Percentiles rank a stretch among this genome's conserved stretches.
Evolutionary conservation across 2,888 invertebrate species (phyloP).

Genomic region (Cephonodes hylas): DNA sequence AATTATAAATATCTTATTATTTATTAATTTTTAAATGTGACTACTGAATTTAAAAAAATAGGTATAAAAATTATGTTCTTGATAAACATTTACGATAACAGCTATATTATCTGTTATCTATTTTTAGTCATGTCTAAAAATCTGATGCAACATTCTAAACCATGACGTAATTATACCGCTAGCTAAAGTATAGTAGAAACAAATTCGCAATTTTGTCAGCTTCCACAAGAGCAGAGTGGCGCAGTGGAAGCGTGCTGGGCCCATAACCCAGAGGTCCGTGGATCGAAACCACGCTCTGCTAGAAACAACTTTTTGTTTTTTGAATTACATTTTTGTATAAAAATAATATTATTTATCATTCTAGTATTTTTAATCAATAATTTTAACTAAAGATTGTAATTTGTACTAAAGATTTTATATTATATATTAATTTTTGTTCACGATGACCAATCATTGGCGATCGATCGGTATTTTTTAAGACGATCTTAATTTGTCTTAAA

Average conservation of each 20-base stretch:
- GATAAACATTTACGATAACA: not conserved
- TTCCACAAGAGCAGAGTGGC: conserved; percentile 84
- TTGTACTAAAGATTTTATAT: too few relatives aligned
- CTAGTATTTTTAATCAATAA: not conserved
- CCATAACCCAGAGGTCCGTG: conserved; percentile 95
- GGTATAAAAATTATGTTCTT: not conserved
- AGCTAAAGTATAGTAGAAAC: conserved; percentile 19
- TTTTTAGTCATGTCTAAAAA: not conserved
- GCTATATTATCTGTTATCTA: not conserved
- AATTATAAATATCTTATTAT: not conserved
- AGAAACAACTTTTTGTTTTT: conserved; percentile 41
- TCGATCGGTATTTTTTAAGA: too few relatives aligned
- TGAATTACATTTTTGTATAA: not conserved
- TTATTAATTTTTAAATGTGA: too few relatives aligned
- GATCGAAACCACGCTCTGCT: conserved; percentile 92
- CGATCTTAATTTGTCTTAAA: too few relatives aligned
- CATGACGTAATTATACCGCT: conserved; percentile 42
- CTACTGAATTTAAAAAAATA: too few relatives aligned
- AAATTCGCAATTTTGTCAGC: conserved; percentile 38
- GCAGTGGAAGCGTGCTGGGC: conserved; percentile 92
- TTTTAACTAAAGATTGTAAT: too few relatives aligned
- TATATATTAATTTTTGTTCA: too few relatives aligned
- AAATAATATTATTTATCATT: conserved; percentile 15
- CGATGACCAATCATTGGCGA: too few relatives aligned
- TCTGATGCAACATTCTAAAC: conserved; percentile 27